A percentile compares a stretch with the other conserved stretches of the same genome.
Conservation (phyloP, 2,113 vertebrate species). For the cat (Felis catus) region DNA sequence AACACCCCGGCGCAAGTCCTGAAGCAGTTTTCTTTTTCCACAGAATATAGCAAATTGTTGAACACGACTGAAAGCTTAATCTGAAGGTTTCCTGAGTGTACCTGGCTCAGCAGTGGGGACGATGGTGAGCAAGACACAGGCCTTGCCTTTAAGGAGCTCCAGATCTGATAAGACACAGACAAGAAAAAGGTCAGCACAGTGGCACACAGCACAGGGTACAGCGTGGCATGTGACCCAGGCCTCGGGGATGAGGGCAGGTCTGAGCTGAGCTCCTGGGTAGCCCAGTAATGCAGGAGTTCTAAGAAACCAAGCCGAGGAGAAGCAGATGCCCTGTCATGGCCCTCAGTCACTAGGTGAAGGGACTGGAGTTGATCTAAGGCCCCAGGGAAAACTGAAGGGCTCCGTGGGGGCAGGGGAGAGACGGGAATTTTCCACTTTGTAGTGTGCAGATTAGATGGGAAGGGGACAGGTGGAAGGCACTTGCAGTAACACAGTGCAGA, state of each 20-base stretch:
- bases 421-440: background rate
- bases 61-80: background rate
- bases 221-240: background rate
- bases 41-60: background rate
- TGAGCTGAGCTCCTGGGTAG: background rate
- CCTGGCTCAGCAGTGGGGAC: background rate
- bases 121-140: background rate
- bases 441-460: background rate
- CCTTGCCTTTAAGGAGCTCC: background rate
- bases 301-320: background rate
- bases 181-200: background rate
- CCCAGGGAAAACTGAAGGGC: background rate
- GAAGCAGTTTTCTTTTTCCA: background rate
- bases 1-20: background rate
- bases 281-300: background rate
- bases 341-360: background rate
- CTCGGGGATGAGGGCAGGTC: background rate
- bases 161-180: background rate
- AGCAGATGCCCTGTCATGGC: background rate
- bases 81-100: background rate
- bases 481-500: background rate
- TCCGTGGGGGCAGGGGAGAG: background rate
- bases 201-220: background rate
- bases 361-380: background rate
- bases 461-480: background rate